Evolutionary conservation across 2,797 vertebrate species (phyloP).

Genomic region (Halcyon badia): DNA sequence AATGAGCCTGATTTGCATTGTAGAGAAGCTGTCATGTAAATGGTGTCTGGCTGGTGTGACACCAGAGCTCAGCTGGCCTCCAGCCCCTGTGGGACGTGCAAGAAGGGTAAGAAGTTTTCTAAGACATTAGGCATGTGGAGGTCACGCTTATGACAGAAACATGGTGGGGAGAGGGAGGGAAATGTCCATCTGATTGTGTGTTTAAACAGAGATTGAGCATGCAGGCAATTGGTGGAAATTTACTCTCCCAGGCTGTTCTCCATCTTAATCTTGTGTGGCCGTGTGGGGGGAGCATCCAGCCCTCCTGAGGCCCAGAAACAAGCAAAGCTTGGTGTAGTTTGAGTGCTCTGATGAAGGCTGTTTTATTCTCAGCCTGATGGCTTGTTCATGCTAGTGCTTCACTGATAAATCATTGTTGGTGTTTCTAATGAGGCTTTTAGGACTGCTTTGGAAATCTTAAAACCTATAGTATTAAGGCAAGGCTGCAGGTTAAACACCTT

Average conservation of each 20-base stretch:
- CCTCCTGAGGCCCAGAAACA: slow-evolving; percentile 8
- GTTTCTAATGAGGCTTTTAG: slow-evolving; percentile 34
- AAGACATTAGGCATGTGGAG: background rate
- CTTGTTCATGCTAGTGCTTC: background rate
- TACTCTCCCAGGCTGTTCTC: background rate
- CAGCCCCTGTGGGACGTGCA: background rate
- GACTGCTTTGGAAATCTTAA: background rate
- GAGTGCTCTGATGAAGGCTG: background rate
- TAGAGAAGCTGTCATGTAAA: background rate
- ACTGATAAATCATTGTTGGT: slow-evolving; percentile 25
- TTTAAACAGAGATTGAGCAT: background rate
- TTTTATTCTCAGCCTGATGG: background rate
- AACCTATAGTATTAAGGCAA: background rate
- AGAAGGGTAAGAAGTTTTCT: background rate
- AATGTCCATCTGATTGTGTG: background rate
- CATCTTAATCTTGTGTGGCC: background rate
- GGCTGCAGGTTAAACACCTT: background rate
- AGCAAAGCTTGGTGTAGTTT: slow-evolving; percentile 45
- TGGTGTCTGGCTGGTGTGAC: background rate
- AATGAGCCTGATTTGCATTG: background rate
- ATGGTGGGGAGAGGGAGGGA: background rate
- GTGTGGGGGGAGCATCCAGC: background rate
- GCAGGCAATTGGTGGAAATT: background rate
- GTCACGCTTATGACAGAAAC: background rate
- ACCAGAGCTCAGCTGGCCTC: background rate